Evolutionary conservation across 1,140 invertebrate genomes (phyloP).

Genomic region (Nilaparvata lugens): DNA sequence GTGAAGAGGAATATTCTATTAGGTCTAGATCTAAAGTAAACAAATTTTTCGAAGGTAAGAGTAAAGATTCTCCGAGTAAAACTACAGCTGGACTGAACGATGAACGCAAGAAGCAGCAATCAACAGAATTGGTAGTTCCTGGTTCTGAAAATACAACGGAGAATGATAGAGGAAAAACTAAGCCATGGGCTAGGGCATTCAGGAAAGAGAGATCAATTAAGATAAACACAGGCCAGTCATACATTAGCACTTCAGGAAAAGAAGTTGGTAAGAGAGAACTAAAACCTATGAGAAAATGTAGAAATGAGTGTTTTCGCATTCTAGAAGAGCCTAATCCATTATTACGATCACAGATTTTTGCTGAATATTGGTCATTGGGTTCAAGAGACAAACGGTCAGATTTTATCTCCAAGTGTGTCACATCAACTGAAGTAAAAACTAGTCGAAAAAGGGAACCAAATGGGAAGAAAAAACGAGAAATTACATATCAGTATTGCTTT

Average conservation of each 20-base stretch:
- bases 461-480: not conserved
- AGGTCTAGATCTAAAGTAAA: too few species aligned
- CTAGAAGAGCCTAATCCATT: not conserved
- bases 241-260: not conserved
- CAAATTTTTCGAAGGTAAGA: too few species aligned
- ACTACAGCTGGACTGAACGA: too few species aligned
- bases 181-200: not conserved
- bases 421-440: not conserved
- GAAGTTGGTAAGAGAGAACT: not conserved
- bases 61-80: too few species aligned
- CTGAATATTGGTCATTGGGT: not conserved
- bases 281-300: not conserved
- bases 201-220: not conserved
- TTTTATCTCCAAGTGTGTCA: not conserved
- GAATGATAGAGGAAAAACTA: not conserved
- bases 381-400: not conserved
- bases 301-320: not conserved
- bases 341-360: not conserved
- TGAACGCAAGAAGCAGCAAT: too few species aligned
- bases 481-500: constrained; percentile 3
- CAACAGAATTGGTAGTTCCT: too few species aligned
- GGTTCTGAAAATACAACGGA: too few species aligned
- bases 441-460: not conserved
- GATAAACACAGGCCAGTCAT: not conserved
- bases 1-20: too few species aligned